Evolutionary conservation across 2,888 invertebrate genomes (phyloP).

Genomic region (Monopis laevigella): DNA sequence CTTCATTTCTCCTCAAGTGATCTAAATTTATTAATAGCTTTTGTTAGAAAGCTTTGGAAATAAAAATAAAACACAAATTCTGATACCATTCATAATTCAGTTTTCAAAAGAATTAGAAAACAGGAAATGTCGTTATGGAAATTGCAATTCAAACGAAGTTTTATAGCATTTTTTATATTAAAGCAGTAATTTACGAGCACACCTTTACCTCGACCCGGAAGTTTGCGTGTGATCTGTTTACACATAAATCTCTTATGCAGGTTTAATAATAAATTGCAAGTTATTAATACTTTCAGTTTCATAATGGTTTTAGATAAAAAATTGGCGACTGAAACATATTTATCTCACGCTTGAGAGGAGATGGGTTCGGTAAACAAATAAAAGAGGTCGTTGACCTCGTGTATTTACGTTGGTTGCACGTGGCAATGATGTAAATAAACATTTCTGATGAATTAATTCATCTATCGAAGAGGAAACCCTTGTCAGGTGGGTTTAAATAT

Average conservation of each 20-base stretch:
- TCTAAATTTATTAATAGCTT: too few species aligned
- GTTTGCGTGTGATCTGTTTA: not conserved
- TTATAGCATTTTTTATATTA: too few species aligned
- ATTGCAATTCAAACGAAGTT: too few species aligned
- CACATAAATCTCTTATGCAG: not conserved
- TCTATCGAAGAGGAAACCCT: slow-evolving; percentile 8
- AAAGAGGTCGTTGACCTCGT: slow-evolving; percentile 3
- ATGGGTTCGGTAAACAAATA: not conserved
- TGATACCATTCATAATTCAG: too few species aligned
- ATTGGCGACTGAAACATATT: slow-evolving; percentile 6
- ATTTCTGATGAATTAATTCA: slow-evolving; percentile 9
- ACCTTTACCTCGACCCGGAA: not conserved
- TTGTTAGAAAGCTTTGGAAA: too few species aligned
- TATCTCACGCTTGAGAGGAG: slow-evolving; percentile 3
- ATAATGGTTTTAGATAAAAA: slow-evolving; percentile 3
- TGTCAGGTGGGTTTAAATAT: slow-evolving; percentile 8
- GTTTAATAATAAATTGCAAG: not conserved
- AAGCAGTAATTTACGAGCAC: not conserved
- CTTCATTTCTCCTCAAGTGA: too few species aligned
- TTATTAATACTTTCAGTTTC: not conserved
- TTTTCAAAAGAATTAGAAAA: too few species aligned
- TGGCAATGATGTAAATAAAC: slow-evolving; percentile 9
- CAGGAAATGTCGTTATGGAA: too few species aligned
- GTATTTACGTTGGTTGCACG: slow-evolving; percentile 8
- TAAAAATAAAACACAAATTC: too few species aligned